phyloP scores from a whole-genome alignment of 2,888 invertebrate genomes.

The Chelonus formosanus region DNA sequence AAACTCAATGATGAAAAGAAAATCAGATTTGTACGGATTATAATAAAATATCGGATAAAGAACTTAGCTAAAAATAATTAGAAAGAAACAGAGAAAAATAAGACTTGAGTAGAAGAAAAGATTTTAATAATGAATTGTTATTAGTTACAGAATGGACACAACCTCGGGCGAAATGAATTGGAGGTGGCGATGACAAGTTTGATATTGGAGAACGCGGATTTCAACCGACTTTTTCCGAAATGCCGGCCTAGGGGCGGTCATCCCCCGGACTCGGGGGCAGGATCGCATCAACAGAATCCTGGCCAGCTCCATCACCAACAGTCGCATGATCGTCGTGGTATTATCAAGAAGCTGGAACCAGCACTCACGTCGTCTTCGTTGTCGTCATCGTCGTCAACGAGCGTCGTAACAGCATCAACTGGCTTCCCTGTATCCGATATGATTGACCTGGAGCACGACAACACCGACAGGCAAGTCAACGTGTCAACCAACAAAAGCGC shows the following conservation, averaged over 20 bases:
- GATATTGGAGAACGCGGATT: constrained; percentile 65
- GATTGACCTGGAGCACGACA: constrained; percentile 64
- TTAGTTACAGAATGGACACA: constrained; percentile 54
- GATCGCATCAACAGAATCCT: constrained; percentile 42
- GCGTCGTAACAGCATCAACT: constrained; percentile 46
- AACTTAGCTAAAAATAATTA: no score
- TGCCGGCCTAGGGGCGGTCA: constrained; percentile 64
- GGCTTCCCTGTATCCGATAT: constrained; percentile 52
- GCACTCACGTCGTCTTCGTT: constrained; percentile 44
- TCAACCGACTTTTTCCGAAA: constrained; percentile 64
- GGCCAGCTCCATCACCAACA: constrained; percentile 42
- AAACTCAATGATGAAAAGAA: no score
- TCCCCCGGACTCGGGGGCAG: constrained; percentile 58
- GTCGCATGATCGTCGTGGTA: constrained; percentile 57
- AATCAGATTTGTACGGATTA: no score
- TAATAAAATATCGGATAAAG: no score
- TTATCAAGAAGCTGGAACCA: constrained; percentile 45
- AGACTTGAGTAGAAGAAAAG: no score
- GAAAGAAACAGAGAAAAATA: no score
- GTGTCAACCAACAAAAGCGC: constrained; percentile 2
- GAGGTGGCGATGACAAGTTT: constrained; percentile 64
- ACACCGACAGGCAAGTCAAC: constrained; percentile 60
- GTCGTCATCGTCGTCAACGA: constrained; percentile 47
- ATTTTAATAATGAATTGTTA: neutral
- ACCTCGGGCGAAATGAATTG: constrained; percentile 54